These are phyloP conservation scores for Pavo muticus DNA, from an alignment of 2,113 vertebrate species.

Conservation along the genomic window DNA sequence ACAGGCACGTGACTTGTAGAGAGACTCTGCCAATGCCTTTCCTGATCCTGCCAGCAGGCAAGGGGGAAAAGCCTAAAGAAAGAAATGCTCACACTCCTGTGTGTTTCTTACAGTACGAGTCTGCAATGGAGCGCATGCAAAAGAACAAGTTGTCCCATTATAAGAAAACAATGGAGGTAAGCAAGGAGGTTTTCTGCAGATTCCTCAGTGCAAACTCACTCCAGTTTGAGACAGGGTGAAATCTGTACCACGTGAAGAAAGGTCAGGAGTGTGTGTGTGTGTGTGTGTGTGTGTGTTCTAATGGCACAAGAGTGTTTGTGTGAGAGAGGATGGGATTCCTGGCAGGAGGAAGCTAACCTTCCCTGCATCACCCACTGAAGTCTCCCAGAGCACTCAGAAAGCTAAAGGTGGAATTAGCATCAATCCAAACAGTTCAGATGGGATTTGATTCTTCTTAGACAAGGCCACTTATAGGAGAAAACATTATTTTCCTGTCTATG, in stretches of 20 bases:
- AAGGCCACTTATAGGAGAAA: neutral
- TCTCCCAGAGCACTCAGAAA: neutral
- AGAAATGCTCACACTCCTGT: neutral
- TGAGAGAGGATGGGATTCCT: neutral
- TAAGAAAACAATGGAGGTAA: conserved; percentile 94
- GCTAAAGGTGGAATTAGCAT: neutral
- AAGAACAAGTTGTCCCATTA: conserved; percentile 90
- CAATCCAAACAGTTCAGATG: neutral
- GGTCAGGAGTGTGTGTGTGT: neutral
- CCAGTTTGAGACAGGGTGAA: neutral
- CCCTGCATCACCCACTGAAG: neutral
- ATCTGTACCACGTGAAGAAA: neutral
- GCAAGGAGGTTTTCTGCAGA: neutral
- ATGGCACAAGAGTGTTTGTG: neutral
- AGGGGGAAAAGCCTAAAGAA: neutral
- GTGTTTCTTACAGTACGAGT: conserved; percentile 85
- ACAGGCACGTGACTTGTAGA: neutral
- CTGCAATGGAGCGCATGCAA: conserved; percentile 89
- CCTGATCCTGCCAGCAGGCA: neutral
- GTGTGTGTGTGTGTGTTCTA: neutral
- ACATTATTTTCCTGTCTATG: neutral
- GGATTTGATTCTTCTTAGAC: neutral
- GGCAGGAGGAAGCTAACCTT: neutral
- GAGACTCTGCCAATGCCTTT: neutral
- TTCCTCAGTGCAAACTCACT: neutral